Percentiles rank a stretch among this genome's conserved stretches.
Conservation (phyloP, 2,888 invertebrate species). For the Nephrocerus scutellatus region DNA sequence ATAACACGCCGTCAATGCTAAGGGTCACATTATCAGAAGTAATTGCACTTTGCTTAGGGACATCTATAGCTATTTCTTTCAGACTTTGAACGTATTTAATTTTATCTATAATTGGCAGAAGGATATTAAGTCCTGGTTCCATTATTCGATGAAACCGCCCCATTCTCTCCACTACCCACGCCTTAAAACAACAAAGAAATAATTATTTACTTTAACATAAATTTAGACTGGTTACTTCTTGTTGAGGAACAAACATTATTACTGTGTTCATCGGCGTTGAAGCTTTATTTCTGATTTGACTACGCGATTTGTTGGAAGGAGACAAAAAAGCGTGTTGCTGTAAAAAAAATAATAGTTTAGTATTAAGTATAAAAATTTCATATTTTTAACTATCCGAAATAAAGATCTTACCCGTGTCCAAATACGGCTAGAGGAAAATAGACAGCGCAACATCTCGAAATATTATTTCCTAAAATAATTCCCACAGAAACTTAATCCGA, state of each 20-base stretch:
- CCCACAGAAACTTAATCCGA: too few species aligned
- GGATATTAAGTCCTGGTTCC: conserved; percentile 88
- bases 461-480: too few species aligned
- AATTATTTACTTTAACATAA: conserved; percentile 9
- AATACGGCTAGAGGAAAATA: too few species aligned
- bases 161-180: conserved; percentile 97
- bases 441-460: too few species aligned
- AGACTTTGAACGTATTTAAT: conserved; percentile 97
- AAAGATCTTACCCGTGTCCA: too few species aligned
- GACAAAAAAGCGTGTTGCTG: too few species aligned
- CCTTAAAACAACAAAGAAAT: conserved; percentile 52
- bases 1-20: conserved; percentile 94
- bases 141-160: conserved; percentile 91
- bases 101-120: conserved; percentile 85
- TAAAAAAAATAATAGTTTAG: too few species aligned
- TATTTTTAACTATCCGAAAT: too few species aligned
- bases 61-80: conserved; percentile 98
- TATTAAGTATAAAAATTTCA: too few species aligned
- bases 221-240: conserved; percentile 65
- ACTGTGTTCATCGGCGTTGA: conserved; percentile 83
- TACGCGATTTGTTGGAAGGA: too few species aligned
- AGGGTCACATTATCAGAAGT: conserved; percentile 96
- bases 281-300: conserved; percentile 31
- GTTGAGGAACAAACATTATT: conserved; percentile 97
- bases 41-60: conserved; percentile 97